Conservation (phyloP, 2,888 invertebrate species). For the Pemphredon lugubris region DNA sequence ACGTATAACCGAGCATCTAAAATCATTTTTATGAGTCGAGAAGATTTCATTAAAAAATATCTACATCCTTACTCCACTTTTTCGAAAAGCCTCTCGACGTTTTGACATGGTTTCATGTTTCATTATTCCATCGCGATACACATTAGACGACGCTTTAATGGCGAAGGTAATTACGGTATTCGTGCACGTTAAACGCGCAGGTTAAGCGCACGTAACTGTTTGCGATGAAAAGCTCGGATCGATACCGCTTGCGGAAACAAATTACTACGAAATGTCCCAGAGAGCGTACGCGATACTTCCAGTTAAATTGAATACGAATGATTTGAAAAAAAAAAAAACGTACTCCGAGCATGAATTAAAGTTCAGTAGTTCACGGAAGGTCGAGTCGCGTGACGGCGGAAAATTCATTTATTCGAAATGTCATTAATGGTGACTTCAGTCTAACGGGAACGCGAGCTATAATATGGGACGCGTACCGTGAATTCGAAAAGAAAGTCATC, state of each 20-base stretch:
- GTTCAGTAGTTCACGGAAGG: slow-evolving; percentile 1
- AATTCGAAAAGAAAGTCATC: too few relatives aligned
- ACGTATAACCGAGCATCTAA: too few relatives aligned
- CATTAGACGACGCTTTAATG: slow-evolving; percentile 12
- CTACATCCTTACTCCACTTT: slow-evolving; percentile 10
- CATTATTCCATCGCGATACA: slow-evolving; percentile 37
- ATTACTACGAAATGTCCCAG: slow-evolving; percentile 39
- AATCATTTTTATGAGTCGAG: too few relatives aligned
- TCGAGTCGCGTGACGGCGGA: too few relatives aligned
- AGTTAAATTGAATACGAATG: slow-evolving; percentile 45
- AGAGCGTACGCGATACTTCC: slow-evolving; percentile 30
- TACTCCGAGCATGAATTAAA: slow-evolving; percentile 23
- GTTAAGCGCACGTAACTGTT: slow-evolving; percentile 26
- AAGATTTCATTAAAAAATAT: not conserved
- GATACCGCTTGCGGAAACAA: slow-evolving; percentile 46
- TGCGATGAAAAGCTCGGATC: slow-evolving; percentile 29
- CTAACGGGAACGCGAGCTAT: too few relatives aligned
- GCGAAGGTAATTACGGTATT: not conserved
- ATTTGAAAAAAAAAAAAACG: slow-evolving; percentile 19
- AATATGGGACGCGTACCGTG: too few relatives aligned
- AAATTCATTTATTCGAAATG: too few relatives aligned
- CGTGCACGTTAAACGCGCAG: slow-evolving; percentile 28
- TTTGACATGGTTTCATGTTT: slow-evolving; percentile 29
- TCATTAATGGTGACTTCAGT: too few relatives aligned
- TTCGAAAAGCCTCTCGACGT: slow-evolving; percentile 19